Evolutionary conservation across 2,797 vertebrate species (phyloP).

Genomic region (Rhynchonycteris naso): DNA sequence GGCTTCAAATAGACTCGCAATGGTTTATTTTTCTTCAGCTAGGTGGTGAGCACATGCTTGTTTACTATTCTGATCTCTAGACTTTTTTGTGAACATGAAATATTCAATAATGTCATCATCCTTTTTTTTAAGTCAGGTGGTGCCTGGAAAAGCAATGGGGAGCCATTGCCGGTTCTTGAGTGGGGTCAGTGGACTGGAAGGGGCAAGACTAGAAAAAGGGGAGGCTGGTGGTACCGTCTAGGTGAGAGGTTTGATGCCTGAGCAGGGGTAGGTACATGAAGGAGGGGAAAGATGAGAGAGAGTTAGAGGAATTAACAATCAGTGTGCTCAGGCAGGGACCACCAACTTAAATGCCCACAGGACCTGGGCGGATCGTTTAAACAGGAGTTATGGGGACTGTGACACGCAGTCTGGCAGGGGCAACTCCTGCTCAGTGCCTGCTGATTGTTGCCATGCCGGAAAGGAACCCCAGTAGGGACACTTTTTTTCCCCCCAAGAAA

Average conservation of each 20-base stretch:
- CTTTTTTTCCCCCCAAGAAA: background rate
- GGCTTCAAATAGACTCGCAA: background rate
- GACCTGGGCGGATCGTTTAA: background rate
- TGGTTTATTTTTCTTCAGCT: conserved; percentile 49
- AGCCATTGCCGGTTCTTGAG: conserved; percentile 27
- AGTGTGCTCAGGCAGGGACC: background rate
- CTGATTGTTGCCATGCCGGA: background rate
- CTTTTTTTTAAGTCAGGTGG: background rate
- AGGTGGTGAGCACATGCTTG: background rate
- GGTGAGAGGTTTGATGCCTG: background rate
- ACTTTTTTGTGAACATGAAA: conserved; percentile 3
- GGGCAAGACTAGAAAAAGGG: background rate
- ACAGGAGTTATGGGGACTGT: background rate
- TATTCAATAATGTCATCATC: conserved; percentile 6
- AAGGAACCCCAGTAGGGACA: background rate
- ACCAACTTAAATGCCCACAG: background rate
- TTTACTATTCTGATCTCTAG: conserved; percentile 5
- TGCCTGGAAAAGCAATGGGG: background rate
- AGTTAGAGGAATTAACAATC: background rate
- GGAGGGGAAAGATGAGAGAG: background rate
- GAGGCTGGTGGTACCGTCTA: background rate
- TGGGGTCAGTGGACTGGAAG: background rate
- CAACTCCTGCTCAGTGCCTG: background rate
- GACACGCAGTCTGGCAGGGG: background rate
- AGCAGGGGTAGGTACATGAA: background rate